Conservation (phyloP, 2,797 vertebrate species). For the Morelia viridis region DNA sequence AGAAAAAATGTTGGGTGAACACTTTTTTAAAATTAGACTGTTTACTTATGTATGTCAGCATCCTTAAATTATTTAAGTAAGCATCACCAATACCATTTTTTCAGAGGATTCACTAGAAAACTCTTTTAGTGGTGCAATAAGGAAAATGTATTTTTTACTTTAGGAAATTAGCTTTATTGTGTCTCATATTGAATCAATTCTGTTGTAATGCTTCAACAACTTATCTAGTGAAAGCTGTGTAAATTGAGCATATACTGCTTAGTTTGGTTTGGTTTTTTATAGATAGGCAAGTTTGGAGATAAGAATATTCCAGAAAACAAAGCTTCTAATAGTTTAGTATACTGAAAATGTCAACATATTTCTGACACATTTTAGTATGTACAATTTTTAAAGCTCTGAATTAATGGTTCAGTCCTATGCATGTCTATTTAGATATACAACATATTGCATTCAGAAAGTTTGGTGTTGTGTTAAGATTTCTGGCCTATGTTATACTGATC, state of each 20-base stretch:
- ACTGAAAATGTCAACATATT: background rate
- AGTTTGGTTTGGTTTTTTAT: background rate
- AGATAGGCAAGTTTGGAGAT: background rate
- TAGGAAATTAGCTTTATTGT: background rate
- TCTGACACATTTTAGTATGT: background rate
- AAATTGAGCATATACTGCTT: background rate
- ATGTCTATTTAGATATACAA: background rate
- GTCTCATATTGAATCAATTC: background rate
- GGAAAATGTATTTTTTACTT: background rate
- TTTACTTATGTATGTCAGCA: background rate
- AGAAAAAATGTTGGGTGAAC: background rate
- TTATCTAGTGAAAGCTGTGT: background rate
- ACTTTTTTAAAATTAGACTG: background rate
- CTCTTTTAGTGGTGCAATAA: background rate
- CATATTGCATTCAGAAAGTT: background rate
- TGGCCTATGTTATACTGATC: background rate
- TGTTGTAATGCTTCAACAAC: background rate
- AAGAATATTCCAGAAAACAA: background rate
- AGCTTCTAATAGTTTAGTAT: background rate
- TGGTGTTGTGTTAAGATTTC: background rate
- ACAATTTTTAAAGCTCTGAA: background rate
- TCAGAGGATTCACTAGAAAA: background rate
- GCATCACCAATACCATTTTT: background rate
- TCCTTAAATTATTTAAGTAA: background rate
- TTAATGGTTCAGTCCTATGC: background rate